Evolutionary conservation across 2,797 vertebrate genomes (phyloP).

Genomic region (Choloepus didactylus): DNA sequence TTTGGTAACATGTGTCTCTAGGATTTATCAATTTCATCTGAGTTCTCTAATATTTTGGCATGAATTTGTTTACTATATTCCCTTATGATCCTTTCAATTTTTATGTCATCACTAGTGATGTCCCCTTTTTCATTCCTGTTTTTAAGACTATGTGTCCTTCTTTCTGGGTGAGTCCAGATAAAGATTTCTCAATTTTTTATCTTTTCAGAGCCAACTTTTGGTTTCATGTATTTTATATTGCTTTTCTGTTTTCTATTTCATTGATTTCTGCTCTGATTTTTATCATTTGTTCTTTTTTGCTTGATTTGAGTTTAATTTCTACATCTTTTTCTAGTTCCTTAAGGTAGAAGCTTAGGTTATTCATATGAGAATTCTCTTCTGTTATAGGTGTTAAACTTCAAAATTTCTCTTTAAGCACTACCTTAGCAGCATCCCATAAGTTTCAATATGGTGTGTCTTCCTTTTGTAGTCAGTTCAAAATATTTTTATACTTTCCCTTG

Average conservation of each 20-base stretch:
- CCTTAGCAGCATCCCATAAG: background rate
- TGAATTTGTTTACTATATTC: background rate
- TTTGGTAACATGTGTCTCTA: background rate
- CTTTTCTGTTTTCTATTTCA: background rate
- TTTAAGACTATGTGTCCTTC: background rate
- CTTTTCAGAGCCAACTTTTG: background rate
- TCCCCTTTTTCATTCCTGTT: background rate
- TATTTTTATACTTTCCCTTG: background rate
- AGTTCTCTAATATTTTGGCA: background rate
- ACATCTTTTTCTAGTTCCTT: background rate
- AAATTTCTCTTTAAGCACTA: background rate
- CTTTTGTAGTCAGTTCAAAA: background rate
- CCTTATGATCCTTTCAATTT: background rate
- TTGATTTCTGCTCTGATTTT: background rate
- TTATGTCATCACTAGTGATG: background rate
- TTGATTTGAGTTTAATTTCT: background rate
- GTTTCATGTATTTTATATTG: background rate
- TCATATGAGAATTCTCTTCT: background rate
- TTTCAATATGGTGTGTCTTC: background rate
- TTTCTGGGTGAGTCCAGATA: background rate
- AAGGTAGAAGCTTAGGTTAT: background rate
- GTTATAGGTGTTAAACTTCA: background rate
- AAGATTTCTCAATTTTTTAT: constrained; percentile 10
- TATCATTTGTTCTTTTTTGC: background rate
- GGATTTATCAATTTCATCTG: background rate